A percentile compares a stretch with the other conserved stretches of the same genome.
Evolutionary conservation across 2,113 vertebrate genomes (phyloP).

Genomic region (Otus sunia): DNA sequence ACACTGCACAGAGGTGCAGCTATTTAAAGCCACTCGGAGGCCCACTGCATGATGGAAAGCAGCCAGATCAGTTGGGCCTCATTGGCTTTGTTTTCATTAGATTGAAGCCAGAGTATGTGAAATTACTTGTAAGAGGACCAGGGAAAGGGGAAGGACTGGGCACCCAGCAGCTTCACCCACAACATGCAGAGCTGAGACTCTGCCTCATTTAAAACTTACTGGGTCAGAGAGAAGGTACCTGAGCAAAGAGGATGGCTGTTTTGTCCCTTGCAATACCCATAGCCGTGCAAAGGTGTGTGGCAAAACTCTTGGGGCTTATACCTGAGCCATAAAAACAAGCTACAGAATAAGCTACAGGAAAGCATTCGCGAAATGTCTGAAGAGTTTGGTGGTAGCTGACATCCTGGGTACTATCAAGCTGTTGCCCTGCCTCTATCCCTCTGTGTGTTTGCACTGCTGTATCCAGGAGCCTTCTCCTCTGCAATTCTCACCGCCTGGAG

Average conservation of each 20-base stretch:
- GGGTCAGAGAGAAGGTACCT: neutral
- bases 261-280: neutral
- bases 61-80: constrained; percentile 54
- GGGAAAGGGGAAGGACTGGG: neutral
- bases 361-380: neutral
- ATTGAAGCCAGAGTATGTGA: constrained; percentile 39
- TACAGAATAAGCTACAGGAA: neutral
- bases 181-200: neutral
- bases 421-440: neutral
- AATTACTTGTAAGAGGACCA: constrained; percentile 23
- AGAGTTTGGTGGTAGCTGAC: neutral
- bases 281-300: rapidly evolving
- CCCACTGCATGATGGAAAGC: constrained; percentile 36
- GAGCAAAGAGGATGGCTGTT: neutral
- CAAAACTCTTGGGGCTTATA: neutral
- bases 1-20: constrained; percentile 9
- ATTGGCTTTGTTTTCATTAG: constrained; percentile 37
- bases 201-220: neutral
- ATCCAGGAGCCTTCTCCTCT: neutral
- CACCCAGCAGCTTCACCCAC: neutral
- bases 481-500: neutral
- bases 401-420: neutral
- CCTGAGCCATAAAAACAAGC: neutral
- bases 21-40: constrained; percentile 58
- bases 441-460: neutral